Percentiles rank a stretch among this genome's conserved stretches.
Evolutionary conservation across 2,113 vertebrate genomes (phyloP).

Genomic region (Rhabdomys dilectus): DNA sequence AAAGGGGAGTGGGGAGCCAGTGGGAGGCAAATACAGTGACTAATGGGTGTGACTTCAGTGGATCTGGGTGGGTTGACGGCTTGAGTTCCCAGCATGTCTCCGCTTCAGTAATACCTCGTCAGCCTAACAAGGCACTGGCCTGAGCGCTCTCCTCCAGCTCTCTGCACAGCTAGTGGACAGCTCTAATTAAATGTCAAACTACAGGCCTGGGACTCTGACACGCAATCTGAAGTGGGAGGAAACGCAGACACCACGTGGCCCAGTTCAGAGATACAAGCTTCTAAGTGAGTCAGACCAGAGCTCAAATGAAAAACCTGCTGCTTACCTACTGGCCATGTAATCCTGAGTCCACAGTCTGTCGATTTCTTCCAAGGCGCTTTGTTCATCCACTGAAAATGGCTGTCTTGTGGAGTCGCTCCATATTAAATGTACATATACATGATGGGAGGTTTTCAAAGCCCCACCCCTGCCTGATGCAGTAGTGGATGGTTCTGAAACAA

Average conservation of each 20-base stretch:
- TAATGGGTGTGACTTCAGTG: slow-evolving; percentile 26
- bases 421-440: background rate
- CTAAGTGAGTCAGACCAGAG: background rate
- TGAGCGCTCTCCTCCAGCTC: background rate
- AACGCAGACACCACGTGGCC: background rate
- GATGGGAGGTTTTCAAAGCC: slow-evolving; percentile 6
- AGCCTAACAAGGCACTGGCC: background rate
- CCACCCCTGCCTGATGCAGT: background rate
- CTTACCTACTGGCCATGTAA: background rate
- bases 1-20: background rate
- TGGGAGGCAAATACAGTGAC: slow-evolving; percentile 61
- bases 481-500: background rate
- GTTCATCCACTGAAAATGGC: slow-evolving; percentile 10
- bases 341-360: background rate
- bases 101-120: slow-evolving; percentile 10
- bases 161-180: background rate
- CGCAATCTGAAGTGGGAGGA: background rate
- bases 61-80: background rate
- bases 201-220: background rate
- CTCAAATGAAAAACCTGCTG: background rate
- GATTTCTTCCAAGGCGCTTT: background rate
- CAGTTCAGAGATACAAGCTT: background rate
- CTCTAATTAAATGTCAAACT: slow-evolving; percentile 19
- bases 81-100: background rate
- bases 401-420: background rate